Evolutionary conservation across 1,140 invertebrate genomes (phyloP).

Genomic region (Parapsyche elsis): DNA sequence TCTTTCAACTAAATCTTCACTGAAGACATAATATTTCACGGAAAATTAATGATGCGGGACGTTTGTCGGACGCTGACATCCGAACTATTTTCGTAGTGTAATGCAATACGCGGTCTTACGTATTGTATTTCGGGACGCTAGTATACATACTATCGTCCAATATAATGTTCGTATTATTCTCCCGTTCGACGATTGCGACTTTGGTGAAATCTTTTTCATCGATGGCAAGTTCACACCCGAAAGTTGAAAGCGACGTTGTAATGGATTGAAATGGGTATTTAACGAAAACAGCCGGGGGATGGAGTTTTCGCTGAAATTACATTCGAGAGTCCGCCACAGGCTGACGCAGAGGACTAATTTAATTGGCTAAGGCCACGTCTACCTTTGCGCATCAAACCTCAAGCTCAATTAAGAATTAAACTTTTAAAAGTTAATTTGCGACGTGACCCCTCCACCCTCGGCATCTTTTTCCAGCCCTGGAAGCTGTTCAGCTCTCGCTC

Average conservation of each 20-base stretch:
- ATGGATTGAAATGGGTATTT: slow-evolving; percentile 28
- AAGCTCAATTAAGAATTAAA: slow-evolving; percentile 27
- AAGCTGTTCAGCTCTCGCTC: background rate
- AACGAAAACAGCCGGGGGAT: slow-evolving; percentile 9
- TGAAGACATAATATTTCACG: background rate
- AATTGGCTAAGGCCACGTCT: slow-evolving; percentile 9
- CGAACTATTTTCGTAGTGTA: background rate
- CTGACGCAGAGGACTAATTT: slow-evolving; percentile 4
- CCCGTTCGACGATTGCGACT: too few species aligned
- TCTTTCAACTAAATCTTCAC: background rate
- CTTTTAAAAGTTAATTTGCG: slow-evolving; percentile 30
- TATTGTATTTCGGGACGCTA: background rate
- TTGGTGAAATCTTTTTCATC: too few species aligned
- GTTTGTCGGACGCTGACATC: background rate
- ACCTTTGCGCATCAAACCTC: background rate
- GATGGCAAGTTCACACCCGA: too few species aligned
- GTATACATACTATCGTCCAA: too few species aligned
- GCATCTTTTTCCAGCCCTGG: background rate
- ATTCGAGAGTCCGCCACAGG: background rate
- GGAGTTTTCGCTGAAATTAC: background rate
- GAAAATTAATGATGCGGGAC: background rate
- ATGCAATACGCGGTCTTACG: background rate
- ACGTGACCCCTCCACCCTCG: background rate
- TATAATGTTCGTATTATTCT: too few species aligned
- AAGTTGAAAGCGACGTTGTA: slow-evolving; percentile 14